These are phyloP conservation scores for Thelaira solivaga DNA, from an alignment of 2,888 invertebrate species.

Conservation along the genomic window DNA sequence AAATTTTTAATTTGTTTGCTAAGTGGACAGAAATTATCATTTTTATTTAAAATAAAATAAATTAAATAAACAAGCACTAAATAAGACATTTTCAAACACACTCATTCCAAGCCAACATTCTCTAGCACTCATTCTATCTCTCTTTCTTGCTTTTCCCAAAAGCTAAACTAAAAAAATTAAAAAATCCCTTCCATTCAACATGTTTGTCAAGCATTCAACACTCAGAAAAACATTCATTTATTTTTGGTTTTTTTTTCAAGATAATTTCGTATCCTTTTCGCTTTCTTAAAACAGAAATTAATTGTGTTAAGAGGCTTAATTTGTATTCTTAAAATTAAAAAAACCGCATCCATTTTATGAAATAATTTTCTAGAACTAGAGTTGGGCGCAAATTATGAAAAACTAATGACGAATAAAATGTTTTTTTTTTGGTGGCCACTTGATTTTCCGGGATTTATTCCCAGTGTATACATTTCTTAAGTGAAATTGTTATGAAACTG, in stretches of 20 bases:
- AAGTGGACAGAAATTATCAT: constrained; percentile 53
- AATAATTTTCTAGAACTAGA: constrained; percentile 43
- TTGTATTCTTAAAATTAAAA: constrained; percentile 41
- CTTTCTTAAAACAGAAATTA: constrained; percentile 3
- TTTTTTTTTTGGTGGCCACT: background rate
- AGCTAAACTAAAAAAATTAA: background rate
- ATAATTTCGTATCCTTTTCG: constrained; percentile 21
- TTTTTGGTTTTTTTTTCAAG: background rate
- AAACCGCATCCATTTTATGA: constrained; percentile 63
- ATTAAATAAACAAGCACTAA: background rate
- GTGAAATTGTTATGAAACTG: too few relatives aligned
- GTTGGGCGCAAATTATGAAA: constrained; percentile 22
- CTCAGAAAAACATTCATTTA: background rate
- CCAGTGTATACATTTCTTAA: too few relatives aligned
- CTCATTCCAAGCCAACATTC: background rate
- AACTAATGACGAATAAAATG: constrained; percentile 14
- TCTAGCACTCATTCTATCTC: background rate
- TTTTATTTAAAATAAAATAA: background rate
- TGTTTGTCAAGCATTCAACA: background rate
- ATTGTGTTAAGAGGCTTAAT: background rate
- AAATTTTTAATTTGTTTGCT: constrained; percentile 37
- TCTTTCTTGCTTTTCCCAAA: background rate
- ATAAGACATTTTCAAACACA: background rate
- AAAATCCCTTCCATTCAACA: background rate
- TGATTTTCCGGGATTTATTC: background rate